Percentiles rank a stretch among this genome's conserved stretches.
Evolutionary conservation across 2,888 invertebrate species (phyloP).

Genomic region (Branchipolynoe longqiensis): DNA sequence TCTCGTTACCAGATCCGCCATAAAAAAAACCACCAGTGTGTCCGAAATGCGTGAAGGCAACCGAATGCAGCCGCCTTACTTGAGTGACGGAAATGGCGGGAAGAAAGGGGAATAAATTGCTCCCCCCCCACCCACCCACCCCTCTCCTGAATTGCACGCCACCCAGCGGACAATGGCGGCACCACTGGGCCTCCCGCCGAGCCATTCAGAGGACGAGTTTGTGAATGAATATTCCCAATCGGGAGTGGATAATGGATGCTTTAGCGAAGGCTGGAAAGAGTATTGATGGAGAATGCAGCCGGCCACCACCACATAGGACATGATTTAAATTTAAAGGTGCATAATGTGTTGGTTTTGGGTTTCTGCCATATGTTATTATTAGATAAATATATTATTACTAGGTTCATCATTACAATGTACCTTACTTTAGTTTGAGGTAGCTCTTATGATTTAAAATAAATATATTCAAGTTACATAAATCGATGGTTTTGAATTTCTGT

Average conservation of each 20-base stretch:
- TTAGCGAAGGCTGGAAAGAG: slow-evolving; percentile 7
- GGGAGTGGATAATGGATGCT: not conserved
- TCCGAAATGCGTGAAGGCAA: not conserved
- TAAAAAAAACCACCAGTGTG: not conserved
- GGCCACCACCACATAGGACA: not conserved
- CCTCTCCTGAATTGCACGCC: too few relatives aligned
- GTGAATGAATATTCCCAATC: slow-evolving; percentile 39
- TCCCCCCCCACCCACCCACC: too few relatives aligned
- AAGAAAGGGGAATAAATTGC: not conserved
- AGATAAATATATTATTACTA: too few relatives aligned
- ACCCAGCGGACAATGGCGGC: slow-evolving; percentile 21
- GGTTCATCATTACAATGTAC: too few relatives aligned
- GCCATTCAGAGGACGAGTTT: slow-evolving; percentile 14
- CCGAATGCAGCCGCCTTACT: slow-evolving; percentile 7
- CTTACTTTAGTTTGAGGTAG: too few relatives aligned
- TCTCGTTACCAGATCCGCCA: slow-evolving; percentile 17
- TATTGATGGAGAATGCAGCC: not conserved
- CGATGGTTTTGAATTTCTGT: too few relatives aligned
- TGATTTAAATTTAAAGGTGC: too few relatives aligned
- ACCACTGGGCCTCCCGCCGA: not conserved
- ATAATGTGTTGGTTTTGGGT: too few relatives aligned
- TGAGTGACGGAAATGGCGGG: slow-evolving; percentile 14
- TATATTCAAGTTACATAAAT: too few relatives aligned
- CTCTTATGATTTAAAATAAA: too few relatives aligned
- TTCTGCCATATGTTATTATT: too few relatives aligned